A percentile compares a stretch with the other conserved stretches of the same genome.
Conservation (phyloP, 2,888 invertebrate genomes). For the Galeopsomyia nigrocyanea region DNA sequence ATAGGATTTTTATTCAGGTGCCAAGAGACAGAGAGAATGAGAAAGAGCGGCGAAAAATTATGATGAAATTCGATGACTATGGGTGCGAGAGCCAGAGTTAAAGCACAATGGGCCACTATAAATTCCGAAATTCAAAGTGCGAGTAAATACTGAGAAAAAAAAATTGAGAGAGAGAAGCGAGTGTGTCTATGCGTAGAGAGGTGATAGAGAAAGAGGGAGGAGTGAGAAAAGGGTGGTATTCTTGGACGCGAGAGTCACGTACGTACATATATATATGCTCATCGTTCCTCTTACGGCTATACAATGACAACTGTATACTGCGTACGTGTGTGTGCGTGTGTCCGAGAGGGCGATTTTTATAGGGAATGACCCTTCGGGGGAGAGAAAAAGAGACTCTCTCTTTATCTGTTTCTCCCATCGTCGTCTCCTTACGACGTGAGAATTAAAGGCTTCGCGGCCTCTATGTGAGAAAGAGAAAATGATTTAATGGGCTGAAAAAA, state of each 20-base stretch:
- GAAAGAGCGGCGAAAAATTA: no score
- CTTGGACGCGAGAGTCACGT: not conserved
- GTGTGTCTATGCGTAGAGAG: not conserved
- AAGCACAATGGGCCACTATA: no score
- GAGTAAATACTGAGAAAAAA: not conserved
- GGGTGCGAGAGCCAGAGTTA: no score
- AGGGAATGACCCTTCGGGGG: constrained; percentile 6
- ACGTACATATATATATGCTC: not conserved
- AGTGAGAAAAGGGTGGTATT: constrained; percentile 22
- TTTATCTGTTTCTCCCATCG: constrained; percentile 10
- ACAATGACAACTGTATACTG: constrained; percentile 22
- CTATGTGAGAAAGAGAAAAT: constrained; percentile 18
- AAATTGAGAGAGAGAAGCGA: constrained; percentile 13
- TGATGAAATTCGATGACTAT: no score
- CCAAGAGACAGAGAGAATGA: no score
- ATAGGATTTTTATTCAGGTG: no score
- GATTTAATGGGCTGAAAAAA: constrained; percentile 16
- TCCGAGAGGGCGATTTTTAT: not conserved
- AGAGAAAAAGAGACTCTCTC: constrained; percentile 8
- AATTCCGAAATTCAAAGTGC: no score
- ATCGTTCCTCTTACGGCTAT: not conserved
- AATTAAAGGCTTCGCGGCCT: constrained; percentile 22
- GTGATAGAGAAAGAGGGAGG: constrained; percentile 1
- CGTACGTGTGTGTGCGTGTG: no score
- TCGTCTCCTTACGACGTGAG: constrained; percentile 32